Conservation (phyloP, 2,113 vertebrate species). For the Spea multiplicata region DNA sequence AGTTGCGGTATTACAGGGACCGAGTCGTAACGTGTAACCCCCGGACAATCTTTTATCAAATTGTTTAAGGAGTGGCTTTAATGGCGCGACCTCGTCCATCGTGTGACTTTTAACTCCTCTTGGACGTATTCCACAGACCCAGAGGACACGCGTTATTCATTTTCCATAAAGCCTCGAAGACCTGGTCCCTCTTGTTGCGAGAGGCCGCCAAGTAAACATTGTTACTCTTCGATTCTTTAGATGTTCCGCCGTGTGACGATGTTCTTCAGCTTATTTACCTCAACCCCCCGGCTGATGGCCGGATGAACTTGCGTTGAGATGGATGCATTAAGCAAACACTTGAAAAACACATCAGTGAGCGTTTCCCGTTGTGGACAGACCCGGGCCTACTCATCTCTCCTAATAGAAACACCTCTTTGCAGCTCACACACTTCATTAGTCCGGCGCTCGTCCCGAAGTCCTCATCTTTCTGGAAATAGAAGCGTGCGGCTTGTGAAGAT, state of each 20-base stretch:
- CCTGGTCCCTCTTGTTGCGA: too few relatives aligned
- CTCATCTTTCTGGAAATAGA: conserved; percentile 49
- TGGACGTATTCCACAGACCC: too few relatives aligned
- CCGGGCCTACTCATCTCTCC: rapidly evolving
- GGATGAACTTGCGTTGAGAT: neutral
- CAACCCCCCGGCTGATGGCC: neutral
- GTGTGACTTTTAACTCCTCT: too few relatives aligned
- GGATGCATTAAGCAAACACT: conserved; percentile 10
- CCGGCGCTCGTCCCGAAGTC: conserved; percentile 50
- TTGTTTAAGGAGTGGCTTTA: too few relatives aligned
- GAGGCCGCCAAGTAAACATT: too few relatives aligned
- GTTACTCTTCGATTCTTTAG: too few relatives aligned
- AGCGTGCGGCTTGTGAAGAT: conserved; percentile 52
- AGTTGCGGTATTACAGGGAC: too few relatives aligned
- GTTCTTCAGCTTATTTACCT: neutral
- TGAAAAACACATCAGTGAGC: conserved; percentile 34
- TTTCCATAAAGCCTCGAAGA: too few relatives aligned
- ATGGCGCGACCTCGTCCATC: too few relatives aligned
- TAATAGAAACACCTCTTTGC: conserved; percentile 51
- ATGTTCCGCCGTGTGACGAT: too few relatives aligned
- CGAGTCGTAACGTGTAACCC: too few relatives aligned
- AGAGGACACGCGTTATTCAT: neutral
- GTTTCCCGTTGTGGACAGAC: conserved; percentile 27
- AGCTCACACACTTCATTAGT: conserved; percentile 54
- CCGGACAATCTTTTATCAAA: too few relatives aligned